These are phyloP conservation scores for Athene noctua DNA, from an alignment of 2,113 vertebrate species.

Conservation along the genomic window DNA sequence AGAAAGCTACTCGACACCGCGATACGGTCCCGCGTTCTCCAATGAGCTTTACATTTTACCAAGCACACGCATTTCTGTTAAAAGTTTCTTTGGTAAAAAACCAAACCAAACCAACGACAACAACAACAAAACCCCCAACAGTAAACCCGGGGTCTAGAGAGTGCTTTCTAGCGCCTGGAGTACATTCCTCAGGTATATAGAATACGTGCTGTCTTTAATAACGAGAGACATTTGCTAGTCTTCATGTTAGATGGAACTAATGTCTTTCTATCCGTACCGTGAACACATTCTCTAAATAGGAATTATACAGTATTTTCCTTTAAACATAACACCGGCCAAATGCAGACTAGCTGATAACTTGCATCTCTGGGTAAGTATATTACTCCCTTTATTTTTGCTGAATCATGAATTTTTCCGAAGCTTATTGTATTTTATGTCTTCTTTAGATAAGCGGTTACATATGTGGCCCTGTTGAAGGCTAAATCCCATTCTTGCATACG, in stretches of 20 bases:
- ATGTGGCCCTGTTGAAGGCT: slow-evolving; percentile 44
- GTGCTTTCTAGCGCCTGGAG: neutral
- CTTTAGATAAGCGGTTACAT: slow-evolving; percentile 60
- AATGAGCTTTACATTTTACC: slow-evolving; percentile 21
- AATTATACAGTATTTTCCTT: slow-evolving; percentile 59
- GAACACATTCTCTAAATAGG: slow-evolving; percentile 42
- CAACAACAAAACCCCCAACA: neutral
- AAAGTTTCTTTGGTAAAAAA: neutral
- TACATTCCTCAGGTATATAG: slow-evolving; percentile 45
- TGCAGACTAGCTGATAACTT: slow-evolving; percentile 32
- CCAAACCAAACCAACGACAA: neutral
- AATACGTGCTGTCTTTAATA: slow-evolving; percentile 26
- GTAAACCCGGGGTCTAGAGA: neutral
- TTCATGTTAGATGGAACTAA: slow-evolving; percentile 60
- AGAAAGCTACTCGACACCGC: neutral
- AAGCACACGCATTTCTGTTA: slow-evolving; percentile 12
- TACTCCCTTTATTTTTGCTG: slow-evolving; percentile 31
- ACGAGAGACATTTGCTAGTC: slow-evolving; percentile 25
- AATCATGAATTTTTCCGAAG: slow-evolving; percentile 50
- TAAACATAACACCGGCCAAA: slow-evolving; percentile 31
- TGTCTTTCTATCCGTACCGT: slow-evolving; percentile 30
- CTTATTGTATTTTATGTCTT: slow-evolving; percentile 57
- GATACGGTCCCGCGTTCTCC: neutral
- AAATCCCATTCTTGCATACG: slow-evolving; percentile 15
- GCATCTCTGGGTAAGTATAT: neutral